A percentile compares a stretch with the other conserved stretches of the same genome.
Evolutionary conservation across 2,888 invertebrate genomes (phyloP).

Genomic region (Leptopilina myrica): DNA sequence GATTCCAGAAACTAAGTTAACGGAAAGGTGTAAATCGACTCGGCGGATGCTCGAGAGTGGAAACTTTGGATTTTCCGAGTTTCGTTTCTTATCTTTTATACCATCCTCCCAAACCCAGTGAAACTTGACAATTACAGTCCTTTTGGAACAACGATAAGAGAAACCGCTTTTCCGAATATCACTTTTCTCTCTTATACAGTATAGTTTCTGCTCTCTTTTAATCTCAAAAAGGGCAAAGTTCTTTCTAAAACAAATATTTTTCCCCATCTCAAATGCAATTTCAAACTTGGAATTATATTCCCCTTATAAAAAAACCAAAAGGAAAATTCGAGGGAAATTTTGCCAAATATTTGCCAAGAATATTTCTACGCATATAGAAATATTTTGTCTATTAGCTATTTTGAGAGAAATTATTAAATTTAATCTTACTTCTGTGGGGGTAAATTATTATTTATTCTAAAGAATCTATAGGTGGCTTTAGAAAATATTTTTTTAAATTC

Average conservation of each 20-base stretch:
- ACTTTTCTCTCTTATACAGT: neutral
- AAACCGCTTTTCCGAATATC: neutral
- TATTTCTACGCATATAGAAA: too few species aligned
- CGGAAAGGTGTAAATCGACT: conserved; percentile 41
- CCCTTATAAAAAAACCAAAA: too few species aligned
- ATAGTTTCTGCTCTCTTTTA: conserved; percentile 15
- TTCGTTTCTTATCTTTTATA: conserved; percentile 36
- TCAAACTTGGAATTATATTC: neutral
- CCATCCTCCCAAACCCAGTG: conserved; percentile 29
- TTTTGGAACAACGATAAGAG: conserved; percentile 28
- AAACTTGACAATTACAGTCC: conserved; percentile 37
- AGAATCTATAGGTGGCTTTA: neutral
- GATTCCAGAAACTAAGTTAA: conserved; percentile 40
- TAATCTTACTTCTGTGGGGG: too few species aligned
- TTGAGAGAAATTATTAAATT: too few species aligned
- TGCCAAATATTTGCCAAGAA: too few species aligned
- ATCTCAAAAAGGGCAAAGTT: neutral
- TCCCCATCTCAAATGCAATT: neutral
- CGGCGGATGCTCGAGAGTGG: conserved; percentile 20
- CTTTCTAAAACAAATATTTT: conserved; percentile 15
- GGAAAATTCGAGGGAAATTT: too few species aligned
- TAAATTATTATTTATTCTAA: too few species aligned
- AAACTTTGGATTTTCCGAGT: conserved; percentile 35
- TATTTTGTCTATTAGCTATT: too few species aligned
- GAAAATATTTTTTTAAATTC: too few species aligned